Conservation (phyloP, 1,140 invertebrate species). For the Spodoptera frugiperda region DNA sequence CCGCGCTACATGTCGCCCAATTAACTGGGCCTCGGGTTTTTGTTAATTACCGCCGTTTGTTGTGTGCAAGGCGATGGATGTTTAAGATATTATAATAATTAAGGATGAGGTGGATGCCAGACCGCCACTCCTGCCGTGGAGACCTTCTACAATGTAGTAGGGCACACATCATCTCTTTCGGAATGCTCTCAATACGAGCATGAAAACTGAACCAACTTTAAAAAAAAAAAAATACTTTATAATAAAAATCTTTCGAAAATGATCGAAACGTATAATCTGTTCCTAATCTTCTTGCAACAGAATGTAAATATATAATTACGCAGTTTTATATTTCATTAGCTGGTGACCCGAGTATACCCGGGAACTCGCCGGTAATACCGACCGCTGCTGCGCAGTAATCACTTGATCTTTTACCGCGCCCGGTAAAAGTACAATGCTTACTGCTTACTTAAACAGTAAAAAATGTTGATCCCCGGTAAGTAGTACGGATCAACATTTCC, state of each 20-base stretch:
- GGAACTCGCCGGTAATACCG: constrained; percentile 4
- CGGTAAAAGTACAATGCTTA: constrained; percentile 15
- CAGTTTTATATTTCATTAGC: constrained; percentile 10
- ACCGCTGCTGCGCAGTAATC: constrained; percentile 19
- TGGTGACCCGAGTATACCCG: constrained; percentile 1
- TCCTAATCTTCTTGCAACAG: constrained; percentile 7
- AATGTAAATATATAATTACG: constrained; percentile 5
- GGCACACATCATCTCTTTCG: too few species aligned
- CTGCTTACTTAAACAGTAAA: neutral
- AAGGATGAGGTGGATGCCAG: constrained; percentile 7
- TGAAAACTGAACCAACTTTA: too few species aligned
- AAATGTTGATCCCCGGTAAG: neutral
- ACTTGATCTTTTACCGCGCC: constrained; percentile 25
- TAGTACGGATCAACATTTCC: constrained; percentile 18
- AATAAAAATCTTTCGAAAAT: neutral
- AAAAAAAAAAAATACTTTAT: too few species aligned
- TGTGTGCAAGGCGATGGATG: constrained; percentile 17
- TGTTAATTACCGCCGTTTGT: constrained; percentile 42
- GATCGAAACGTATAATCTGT: neutral
- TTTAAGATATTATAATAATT: constrained; percentile 35
- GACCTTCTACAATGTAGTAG: too few species aligned
- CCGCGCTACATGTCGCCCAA: constrained; percentile 26
- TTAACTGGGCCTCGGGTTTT: constrained; percentile 35
- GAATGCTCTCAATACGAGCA: too few species aligned
- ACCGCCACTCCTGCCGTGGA: too few species aligned